phyloP scores from a whole-genome alignment of 1,140 invertebrate species.

The Wasmannia auropunctata region DNA sequence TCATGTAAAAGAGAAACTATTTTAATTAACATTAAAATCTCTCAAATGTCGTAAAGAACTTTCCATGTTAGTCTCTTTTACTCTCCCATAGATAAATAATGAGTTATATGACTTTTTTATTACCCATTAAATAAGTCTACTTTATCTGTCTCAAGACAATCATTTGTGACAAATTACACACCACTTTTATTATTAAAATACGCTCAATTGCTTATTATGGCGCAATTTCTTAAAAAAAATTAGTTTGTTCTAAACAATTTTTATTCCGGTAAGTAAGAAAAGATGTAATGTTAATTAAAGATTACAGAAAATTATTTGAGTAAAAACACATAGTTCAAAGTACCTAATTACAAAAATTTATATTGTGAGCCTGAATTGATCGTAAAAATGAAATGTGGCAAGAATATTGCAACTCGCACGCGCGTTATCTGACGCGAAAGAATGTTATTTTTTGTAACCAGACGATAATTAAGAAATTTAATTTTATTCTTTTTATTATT shows the following conservation, averaged over 20 bases:
- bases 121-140: background rate
- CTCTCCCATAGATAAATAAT: background rate
- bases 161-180: background rate
- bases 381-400: background rate
- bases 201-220: background rate
- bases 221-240: background rate
- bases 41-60: background rate
- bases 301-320: background rate
- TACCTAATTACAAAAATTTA: background rate
- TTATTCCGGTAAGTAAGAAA: background rate
- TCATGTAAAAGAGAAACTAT: background rate
- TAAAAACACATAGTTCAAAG: background rate
- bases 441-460: constrained; percentile 25
- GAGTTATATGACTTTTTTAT: background rate
- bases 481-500: constrained; percentile 24
- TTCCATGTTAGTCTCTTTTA: background rate
- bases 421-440: background rate
- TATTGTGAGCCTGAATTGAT: background rate
- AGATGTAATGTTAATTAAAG: background rate
- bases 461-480: constrained; percentile 36
- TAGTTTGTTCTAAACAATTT: background rate
- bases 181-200: background rate
- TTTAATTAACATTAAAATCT: background rate
- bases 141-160: background rate
- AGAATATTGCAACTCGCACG: background rate